Conservation (phyloP, 1,140 invertebrate genomes). For the Helicoverpa armigera region DNA sequence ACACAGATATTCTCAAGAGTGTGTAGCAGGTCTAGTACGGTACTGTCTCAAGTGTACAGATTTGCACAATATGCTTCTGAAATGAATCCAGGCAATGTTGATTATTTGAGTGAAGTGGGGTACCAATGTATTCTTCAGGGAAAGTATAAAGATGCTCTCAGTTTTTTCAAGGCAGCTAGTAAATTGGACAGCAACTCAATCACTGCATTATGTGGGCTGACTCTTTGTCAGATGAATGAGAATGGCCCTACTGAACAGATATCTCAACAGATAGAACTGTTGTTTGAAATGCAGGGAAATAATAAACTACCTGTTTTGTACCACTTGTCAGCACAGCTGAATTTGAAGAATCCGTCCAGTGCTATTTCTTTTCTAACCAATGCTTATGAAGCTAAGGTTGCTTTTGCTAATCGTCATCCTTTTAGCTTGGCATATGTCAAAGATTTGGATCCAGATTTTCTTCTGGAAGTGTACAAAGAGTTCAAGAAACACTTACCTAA, state of each 20-base stretch:
- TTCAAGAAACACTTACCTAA: constrained; percentile 92
- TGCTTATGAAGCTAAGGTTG: constrained; percentile 90
- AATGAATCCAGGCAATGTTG: constrained; percentile 89
- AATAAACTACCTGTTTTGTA: constrained; percentile 88
- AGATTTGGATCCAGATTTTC: constrained; percentile 94
- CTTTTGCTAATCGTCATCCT: constrained; percentile 87
- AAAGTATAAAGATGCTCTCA: constrained; percentile 92
- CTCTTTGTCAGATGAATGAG: constrained; percentile 92
- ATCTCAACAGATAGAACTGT: constrained; percentile 94
- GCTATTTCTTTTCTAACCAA: constrained; percentile 90
- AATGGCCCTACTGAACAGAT: constrained; percentile 89
- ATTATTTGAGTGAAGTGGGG: constrained; percentile 93
- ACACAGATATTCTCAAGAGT: constrained; percentile 92
- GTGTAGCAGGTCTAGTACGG: constrained; percentile 90
- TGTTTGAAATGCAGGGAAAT: constrained; percentile 93
- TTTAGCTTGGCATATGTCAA: constrained; percentile 93
- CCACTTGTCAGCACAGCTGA: constrained; percentile 91
- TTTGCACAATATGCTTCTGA: constrained; percentile 92
- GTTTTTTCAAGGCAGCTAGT: constrained; percentile 92
- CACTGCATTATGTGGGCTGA: constrained; percentile 92
- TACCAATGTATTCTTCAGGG: constrained; percentile 91
- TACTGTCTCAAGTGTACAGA: constrained; percentile 91
- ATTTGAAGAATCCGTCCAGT: constrained; percentile 87
- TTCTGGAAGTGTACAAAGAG: constrained; percentile 92
- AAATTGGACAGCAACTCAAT: constrained; percentile 95